Conservation (phyloP, 2,888 invertebrate genomes). For the Phyto melanocephala region DNA sequence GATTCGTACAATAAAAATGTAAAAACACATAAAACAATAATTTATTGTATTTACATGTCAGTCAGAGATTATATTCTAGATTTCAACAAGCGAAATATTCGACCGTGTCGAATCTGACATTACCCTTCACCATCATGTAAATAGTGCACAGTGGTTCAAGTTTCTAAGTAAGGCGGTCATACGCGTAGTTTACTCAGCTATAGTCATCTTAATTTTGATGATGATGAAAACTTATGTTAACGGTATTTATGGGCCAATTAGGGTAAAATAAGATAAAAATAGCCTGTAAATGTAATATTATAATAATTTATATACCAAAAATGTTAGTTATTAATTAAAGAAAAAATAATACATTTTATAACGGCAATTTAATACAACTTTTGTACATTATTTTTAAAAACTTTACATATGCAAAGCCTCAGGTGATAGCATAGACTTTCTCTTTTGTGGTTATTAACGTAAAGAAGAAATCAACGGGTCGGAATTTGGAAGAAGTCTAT, state of each 20-base stretch:
- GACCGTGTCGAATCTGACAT: no score
- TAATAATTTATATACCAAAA: constrained; percentile 4
- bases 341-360: background rate
- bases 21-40: no score
- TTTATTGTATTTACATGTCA: no score
- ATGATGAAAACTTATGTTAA: background rate
- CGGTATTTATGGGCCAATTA: background rate
- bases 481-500: background rate
- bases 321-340: background rate
- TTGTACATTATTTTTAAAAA: constrained; percentile 12
- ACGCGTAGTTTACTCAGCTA: no score
- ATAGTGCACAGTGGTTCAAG: background rate
- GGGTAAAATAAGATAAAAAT: constrained; percentile 17
- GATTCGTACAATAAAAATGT: no score
- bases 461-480: background rate
- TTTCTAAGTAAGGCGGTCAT: background rate
- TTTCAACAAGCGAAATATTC: no score
- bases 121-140: no score
- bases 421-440: background rate
- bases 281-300: background rate
- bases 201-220: background rate
- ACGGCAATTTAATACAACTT: background rate
- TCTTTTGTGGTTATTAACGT: background rate
- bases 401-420: background rate
- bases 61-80: no score